Base-by-base conservation (phyloP, 2,113 vertebrate species). In the Naja naja region DNA sequence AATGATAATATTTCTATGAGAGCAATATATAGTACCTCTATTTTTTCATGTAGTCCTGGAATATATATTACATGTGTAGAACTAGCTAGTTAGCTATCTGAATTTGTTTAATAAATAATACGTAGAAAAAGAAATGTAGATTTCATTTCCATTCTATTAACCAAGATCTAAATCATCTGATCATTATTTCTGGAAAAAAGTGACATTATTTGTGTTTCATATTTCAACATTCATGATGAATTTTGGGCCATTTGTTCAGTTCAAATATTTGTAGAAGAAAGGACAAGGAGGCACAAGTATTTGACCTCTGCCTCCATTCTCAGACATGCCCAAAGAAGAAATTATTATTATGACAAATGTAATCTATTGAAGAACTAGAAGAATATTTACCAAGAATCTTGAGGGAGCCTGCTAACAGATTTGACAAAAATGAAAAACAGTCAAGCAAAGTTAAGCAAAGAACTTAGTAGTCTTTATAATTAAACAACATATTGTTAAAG, bases 381-480 rank as follows among this genome's bases (percentile, higher is more conserved):
- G 43, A 10, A 25, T 95, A 45, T 93, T 93, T 85, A 56, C 53
- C 55, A 58, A 47, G 90, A 91, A 94, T 88, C 91, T 9, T 55
- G 89, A 20, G 69, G 91, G 94, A 94, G 93, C 0, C 18, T 25
- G 4, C 69, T 43, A 69, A 87, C 88, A 95, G 74, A 92, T 92
- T 91, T 93, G 60, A 91, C 25, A 93, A 90, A 94, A 94, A 85
- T 88, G 0, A 74, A 94, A 94, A 18, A 58, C 88, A 94, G 0
- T 0, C 25, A 90, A 81, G 69, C 3, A 94, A 95, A 96, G 93
- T 95, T 91, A 94, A 96, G 88, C 85, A 5, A 89, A 43, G 88
- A 96, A 95, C 88, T 96, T 60, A 88, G 4, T 3, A 47, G 87
- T n/a, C 25, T 56, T 43, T 74, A 22, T 23, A 81, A 60, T 85